Conservation (phyloP, 2,797 vertebrate genomes). For the Phoebastria nigripes region DNA sequence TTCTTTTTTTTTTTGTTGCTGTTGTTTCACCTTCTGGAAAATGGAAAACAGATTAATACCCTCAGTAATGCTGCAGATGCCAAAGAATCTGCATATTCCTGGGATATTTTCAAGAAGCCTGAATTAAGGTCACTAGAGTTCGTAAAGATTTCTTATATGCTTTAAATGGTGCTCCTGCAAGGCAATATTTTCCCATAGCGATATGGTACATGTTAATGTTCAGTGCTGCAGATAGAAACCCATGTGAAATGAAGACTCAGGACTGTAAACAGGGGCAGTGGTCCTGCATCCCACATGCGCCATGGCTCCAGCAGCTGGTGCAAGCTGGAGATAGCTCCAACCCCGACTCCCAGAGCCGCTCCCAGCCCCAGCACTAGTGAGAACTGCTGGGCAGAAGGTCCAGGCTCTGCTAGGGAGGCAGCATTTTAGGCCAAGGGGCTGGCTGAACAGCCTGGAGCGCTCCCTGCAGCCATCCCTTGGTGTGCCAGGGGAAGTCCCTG, state of each 20-base stretch:
- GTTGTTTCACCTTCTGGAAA: not conserved
- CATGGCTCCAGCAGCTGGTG: not conserved
- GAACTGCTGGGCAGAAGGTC: not conserved
- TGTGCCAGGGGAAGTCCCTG: not conserved
- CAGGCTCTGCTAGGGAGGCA: not conserved
- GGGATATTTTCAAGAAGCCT: not conserved
- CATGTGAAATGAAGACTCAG: not conserved
- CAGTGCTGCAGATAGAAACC: not conserved
- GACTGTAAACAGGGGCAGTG: not conserved
- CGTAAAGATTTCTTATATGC: rapidly evolving
- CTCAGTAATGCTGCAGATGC: not conserved
- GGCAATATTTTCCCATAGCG: not conserved
- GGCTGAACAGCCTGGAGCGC: not conserved
- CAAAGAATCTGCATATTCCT: not conserved
- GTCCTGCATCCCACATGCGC: not conserved
- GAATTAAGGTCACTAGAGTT: not conserved
- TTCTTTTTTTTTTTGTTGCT: not conserved
- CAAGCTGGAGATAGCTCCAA: no score
- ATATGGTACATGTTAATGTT: not conserved
- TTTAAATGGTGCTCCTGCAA: not conserved
- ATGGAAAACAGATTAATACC: not conserved
- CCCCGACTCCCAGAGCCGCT: not conserved
- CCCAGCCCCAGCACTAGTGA: not conserved
- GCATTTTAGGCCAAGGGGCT: not conserved
- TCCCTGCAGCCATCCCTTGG: not conserved